These are phyloP conservation scores for Muscidifurax raptorellus DNA, from an alignment of 1,140 invertebrate species.

Conservation along the genomic window DNA sequence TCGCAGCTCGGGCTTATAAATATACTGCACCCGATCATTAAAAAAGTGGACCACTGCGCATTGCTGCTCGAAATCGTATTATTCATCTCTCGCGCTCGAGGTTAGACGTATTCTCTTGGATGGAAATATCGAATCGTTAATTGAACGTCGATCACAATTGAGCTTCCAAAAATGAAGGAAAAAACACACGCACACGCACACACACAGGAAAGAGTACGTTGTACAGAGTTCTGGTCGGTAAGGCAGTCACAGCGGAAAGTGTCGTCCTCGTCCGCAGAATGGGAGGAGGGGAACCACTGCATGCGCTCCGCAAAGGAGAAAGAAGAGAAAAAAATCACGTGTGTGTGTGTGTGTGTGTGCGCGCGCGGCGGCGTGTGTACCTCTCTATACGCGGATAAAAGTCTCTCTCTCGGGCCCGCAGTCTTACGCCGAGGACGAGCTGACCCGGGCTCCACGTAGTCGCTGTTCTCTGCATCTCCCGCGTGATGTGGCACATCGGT, in stretches of 20 bases:
- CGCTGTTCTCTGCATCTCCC: neutral
- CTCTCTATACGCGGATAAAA: neutral
- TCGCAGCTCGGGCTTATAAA: too few relatives aligned
- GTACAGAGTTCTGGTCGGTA: slow-evolving; percentile 3
- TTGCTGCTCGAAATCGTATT: too few relatives aligned
- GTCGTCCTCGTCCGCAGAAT: neutral
- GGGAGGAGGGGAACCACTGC: neutral
- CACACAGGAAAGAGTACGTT: too few relatives aligned
- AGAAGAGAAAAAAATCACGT: slow-evolving; percentile 16
- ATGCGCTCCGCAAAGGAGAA: slow-evolving; percentile 9
- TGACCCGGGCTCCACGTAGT: slow-evolving; percentile 4
- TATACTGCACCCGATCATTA: neutral
- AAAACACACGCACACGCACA: neutral
- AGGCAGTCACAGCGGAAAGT: neutral
- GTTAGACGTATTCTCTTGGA: too few relatives aligned
- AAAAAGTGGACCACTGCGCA: neutral
- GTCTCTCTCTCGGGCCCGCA: neutral
- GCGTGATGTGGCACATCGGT: slow-evolving; percentile 68
- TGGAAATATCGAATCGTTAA: too few relatives aligned
- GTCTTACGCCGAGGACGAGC: slow-evolving; percentile 29
- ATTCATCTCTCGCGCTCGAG: too few relatives aligned
- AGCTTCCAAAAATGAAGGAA: neutral
- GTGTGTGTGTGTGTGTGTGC: neutral
- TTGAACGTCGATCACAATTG: too few relatives aligned
- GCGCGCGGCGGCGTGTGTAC: neutral